Evolutionary conservation across 1,140 invertebrate genomes (phyloP).

Genomic region (Bombus superbus): DNA sequence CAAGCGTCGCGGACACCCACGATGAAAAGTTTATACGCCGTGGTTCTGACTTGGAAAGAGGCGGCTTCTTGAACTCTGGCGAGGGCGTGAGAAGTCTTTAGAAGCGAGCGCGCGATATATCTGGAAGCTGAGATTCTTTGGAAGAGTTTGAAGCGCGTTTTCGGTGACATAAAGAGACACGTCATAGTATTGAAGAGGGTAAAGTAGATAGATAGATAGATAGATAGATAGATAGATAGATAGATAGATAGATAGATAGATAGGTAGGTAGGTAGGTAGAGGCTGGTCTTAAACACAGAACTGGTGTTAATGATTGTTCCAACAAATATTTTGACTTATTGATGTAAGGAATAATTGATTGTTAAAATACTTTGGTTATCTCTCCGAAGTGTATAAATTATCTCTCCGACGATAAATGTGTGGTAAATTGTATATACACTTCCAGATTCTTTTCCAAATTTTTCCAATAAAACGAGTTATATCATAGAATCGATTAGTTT

Average conservation of each 20-base stretch:
- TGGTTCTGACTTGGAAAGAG: neutral
- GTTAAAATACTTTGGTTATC: neutral
- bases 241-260: no score
- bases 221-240: no score
- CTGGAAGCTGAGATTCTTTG: neutral
- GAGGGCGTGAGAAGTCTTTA: neutral
- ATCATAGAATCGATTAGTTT: conserved; percentile 20
- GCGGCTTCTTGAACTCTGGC: neutral
- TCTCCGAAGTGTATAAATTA: neutral
- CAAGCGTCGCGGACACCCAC: conserved; percentile 54
- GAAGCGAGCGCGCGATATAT: neutral
- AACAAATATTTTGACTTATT: neutral
- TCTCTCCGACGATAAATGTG: neutral
- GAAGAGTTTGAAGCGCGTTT: neutral
- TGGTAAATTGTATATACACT: neutral
- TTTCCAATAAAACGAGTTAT: neutral
- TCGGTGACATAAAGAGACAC: neutral
- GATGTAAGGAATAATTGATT: neutral
- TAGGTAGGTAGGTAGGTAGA: no score
- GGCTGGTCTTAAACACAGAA: neutral
- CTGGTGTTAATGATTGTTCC: neutral
- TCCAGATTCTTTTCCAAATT: neutral
- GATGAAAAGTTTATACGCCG: conserved; percentile 72
- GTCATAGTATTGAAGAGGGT: neutral
- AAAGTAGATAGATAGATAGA: neutral